Percentiles rank a stretch among this genome's conserved stretches.
Conservation (phyloP, 2,797 vertebrate species). For the Mormyrus proboscirostris region DNA sequence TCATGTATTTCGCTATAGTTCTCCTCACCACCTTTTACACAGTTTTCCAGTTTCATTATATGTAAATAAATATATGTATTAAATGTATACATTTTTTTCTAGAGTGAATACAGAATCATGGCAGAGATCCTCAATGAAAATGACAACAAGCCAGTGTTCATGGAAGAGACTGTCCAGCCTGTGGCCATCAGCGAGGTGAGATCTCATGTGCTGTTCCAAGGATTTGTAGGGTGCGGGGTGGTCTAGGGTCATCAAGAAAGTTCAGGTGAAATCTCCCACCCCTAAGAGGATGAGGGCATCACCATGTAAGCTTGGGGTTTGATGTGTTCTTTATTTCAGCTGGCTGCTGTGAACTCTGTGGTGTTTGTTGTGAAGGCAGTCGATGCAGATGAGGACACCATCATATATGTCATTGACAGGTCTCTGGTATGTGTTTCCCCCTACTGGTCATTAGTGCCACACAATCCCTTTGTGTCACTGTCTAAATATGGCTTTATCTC, state of each 20-base stretch:
- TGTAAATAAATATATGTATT: not conserved
- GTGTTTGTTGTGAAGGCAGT: slow-evolving; percentile 63
- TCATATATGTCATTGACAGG: slow-evolving; percentile 69
- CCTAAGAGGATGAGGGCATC: not conserved
- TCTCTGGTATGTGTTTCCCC: slow-evolving; percentile 50
- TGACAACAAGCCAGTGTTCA: slow-evolving; percentile 65
- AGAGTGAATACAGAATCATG: slow-evolving; percentile 65
- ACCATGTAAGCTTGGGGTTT: not conserved
- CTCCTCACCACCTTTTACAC: not conserved
- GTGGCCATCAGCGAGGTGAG: slow-evolving; percentile 65
- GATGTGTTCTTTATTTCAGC: slow-evolving; percentile 37
- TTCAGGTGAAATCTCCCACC: not conserved
- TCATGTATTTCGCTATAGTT: not conserved
- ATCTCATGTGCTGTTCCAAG: not conserved
- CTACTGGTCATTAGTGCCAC: not conserved
- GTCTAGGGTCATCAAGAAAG: not conserved
- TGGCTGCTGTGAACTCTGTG: slow-evolving; percentile 61
- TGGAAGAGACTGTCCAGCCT: slow-evolving; percentile 47
- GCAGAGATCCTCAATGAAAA: slow-evolving; percentile 76
- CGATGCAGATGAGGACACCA: slow-evolving; percentile 66
- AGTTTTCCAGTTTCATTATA: not conserved
- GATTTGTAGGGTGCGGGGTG: not conserved
- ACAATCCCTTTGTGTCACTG: not conserved
- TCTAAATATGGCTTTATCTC: not conserved
- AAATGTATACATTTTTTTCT: not conserved